Percentiles rank a stretch among this genome's conserved stretches.
These are phyloP conservation scores for Macrotrachela quadricornifera DNA, from an alignment of 1,140 invertebrate species.

Conservation along the genomic window DNA sequence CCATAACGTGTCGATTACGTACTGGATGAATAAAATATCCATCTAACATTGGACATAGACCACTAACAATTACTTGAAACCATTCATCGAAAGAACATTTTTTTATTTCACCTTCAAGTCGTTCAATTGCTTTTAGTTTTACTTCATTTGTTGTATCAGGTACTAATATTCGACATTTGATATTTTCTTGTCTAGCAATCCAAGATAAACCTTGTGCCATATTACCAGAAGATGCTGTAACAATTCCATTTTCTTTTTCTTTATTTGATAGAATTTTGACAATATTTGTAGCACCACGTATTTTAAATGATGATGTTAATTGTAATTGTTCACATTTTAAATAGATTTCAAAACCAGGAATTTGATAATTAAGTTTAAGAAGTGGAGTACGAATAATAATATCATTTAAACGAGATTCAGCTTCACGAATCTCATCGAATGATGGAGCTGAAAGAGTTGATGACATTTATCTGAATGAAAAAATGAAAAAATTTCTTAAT, in stretches of 20 bases:
- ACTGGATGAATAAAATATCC: constrained; percentile 20
- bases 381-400: constrained; percentile 8
- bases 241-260: constrained; percentile 14
- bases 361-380: constrained; percentile 9
- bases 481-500: no score
- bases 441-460: no score
- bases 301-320: constrained; percentile 19
- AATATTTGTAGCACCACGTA: constrained; percentile 17
- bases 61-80: constrained; percentile 15
- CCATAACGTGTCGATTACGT: constrained; percentile 16
- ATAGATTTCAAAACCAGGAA: constrained; percentile 14
- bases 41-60: constrained; percentile 12
- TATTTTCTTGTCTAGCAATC: constrained; percentile 10
- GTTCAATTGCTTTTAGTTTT: constrained; percentile 15
- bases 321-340: constrained; percentile 22
- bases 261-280: constrained; percentile 10
- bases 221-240: constrained; percentile 21
- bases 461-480: no score
- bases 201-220: constrained; percentile 19
- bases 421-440: constrained; percentile 7
- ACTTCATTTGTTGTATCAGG: constrained; percentile 16
- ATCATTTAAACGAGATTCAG: constrained; percentile 5
- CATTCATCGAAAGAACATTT: constrained; percentile 17
- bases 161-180: constrained; percentile 15
- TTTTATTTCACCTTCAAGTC: constrained; percentile 13